Conservation (phyloP, 2,113 vertebrate species). For the Argyrosomus japonicus region DNA sequence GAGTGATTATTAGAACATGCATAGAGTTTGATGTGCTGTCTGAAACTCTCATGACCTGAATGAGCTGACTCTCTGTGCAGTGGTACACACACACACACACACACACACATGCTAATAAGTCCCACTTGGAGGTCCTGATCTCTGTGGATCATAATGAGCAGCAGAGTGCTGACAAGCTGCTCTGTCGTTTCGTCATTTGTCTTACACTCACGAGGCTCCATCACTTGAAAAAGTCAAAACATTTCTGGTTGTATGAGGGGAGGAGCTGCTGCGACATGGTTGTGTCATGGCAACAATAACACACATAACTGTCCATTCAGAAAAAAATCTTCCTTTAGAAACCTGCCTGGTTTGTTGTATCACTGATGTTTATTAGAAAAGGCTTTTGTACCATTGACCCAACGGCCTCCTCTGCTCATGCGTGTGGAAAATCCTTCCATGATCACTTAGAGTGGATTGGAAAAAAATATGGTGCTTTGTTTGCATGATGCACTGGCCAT, state of each 20-base stretch:
- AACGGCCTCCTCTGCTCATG: background rate
- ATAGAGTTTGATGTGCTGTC: background rate
- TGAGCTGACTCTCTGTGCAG: background rate
- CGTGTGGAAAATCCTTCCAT: slow-evolving; percentile 60
- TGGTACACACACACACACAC: background rate
- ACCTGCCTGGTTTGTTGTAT: background rate
- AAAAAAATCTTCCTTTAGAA: background rate
- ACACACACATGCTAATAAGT: slow-evolving; percentile 29
- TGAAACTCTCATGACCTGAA: background rate
- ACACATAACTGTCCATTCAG: slow-evolving; percentile 3
- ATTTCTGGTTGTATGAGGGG: slow-evolving; percentile 33
- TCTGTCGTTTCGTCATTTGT: slow-evolving; percentile 17
- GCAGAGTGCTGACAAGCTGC: slow-evolving; percentile 57
- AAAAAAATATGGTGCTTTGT: slow-evolving; percentile 60
- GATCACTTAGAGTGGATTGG: slow-evolving; percentile 30
- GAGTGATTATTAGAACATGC: background rate
- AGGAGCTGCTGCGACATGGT: background rate
- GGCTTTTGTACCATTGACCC: background rate
- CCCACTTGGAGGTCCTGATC: slow-evolving; percentile 36
- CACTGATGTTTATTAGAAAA: background rate
- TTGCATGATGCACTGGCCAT: slow-evolving; percentile 78
- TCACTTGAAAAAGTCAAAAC: slow-evolving; percentile 46
- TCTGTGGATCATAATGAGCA: slow-evolving; percentile 50
- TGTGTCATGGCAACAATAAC: slow-evolving; percentile 33
- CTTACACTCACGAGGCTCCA: slow-evolving; percentile 34